phyloP scores from a whole-genome alignment of 2,888 invertebrate species.

The Cotesia congregata region DNA sequence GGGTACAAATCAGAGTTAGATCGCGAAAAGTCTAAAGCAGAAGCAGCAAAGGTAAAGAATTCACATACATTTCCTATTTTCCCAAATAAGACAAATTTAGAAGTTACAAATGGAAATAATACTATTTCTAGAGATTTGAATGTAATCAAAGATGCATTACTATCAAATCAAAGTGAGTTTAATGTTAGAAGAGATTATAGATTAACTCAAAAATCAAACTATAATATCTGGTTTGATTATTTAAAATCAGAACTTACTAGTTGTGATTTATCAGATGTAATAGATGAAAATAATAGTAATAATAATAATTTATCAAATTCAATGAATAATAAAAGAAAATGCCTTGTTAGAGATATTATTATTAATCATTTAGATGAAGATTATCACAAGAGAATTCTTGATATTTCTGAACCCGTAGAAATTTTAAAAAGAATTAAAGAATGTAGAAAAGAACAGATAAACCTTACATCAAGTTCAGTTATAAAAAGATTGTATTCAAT shows the following conservation, averaged over 20 bases:
- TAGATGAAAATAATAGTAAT: conserved; percentile 20
- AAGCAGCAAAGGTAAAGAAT: too few relatives aligned
- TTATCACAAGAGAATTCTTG: conserved; percentile 46
- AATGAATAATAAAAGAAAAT: conserved; percentile 32
- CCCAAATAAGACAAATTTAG: too few relatives aligned
- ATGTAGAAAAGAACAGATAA: conserved; percentile 40
- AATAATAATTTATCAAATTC: conserved; percentile 23
- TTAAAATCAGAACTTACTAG: conserved; percentile 44
- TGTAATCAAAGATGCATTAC: too few relatives aligned
- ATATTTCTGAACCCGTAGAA: conserved; percentile 42
- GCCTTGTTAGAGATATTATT: conserved; percentile 42
- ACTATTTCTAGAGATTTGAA: too few relatives aligned
- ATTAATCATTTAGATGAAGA: conserved; percentile 45
- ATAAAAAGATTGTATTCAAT: conserved; percentile 42
- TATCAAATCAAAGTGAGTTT: too few relatives aligned
- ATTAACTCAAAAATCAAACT: too few relatives aligned
- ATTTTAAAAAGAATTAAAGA: conserved; percentile 43
- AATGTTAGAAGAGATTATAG: too few relatives aligned
- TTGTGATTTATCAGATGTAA: too few relatives aligned
- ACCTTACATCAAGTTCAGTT: conserved; percentile 44
- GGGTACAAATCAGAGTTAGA: conserved; percentile 2
- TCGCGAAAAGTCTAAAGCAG: too few relatives aligned
- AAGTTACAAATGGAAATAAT: too few relatives aligned
- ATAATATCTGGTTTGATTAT: too few relatives aligned
- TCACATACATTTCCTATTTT: too few relatives aligned